Percentiles rank a stretch among this genome's conserved stretches.
Conservation (phyloP, 1,140 invertebrate genomes). For the Prorops nasuta region DNA sequence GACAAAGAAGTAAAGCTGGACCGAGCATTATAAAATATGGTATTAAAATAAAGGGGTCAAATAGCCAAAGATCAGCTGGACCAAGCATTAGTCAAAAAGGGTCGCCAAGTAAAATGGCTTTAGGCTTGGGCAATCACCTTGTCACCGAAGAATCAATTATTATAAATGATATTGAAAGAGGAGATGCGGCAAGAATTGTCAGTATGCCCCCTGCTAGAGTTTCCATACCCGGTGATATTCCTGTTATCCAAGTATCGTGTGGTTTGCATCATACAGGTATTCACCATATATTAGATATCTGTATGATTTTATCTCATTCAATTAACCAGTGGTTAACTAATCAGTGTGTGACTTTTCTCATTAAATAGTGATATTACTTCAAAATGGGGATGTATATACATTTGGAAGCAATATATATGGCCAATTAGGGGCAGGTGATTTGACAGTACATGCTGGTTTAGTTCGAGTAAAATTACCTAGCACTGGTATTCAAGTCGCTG, state of each 20-base stretch:
- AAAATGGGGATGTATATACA: conserved; percentile 78
- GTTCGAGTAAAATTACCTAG: conserved; percentile 74
- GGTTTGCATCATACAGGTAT: conserved; percentile 85
- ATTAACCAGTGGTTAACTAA: not conserved
- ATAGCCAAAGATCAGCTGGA: conserved; percentile 41
- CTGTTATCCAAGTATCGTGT: conserved; percentile 80
- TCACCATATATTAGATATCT: no score
- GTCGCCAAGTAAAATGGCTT: conserved; percentile 28
- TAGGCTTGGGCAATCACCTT: conserved; percentile 31
- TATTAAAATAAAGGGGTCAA: conserved; percentile 50
- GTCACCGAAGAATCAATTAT: conserved; percentile 53
- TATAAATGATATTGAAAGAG: conserved; percentile 64
- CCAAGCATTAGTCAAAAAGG: conserved; percentile 39
- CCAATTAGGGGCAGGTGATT: conserved; percentile 88
- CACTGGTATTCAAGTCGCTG: conserved; percentile 74
- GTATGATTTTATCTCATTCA: not conserved
- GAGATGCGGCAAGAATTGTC: conserved; percentile 66
- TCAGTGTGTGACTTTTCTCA: conserved; percentile 12
- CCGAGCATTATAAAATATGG: conserved; percentile 44
- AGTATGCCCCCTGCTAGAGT: conserved; percentile 78
- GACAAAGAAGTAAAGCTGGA: conserved; percentile 54
- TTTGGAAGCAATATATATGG: conserved; percentile 94
- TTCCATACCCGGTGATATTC: conserved; percentile 65
- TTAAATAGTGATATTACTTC: conserved; percentile 62
- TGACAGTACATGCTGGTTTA: conserved; percentile 71